Evolutionary conservation across 2,113 vertebrate species (phyloP).

Genomic region (Pluvialis apricaria): DNA sequence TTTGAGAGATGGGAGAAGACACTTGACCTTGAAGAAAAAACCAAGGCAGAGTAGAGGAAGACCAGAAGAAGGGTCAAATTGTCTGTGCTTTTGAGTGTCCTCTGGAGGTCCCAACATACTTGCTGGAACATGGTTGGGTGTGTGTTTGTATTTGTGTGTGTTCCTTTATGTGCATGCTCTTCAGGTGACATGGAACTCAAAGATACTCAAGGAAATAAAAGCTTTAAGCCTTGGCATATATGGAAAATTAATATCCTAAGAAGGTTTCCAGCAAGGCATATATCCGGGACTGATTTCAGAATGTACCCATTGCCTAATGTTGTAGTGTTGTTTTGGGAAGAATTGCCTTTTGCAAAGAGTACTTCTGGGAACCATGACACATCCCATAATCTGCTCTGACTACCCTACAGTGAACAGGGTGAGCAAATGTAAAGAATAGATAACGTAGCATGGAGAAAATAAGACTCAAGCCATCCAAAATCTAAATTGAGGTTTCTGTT

Average conservation of each 20-base stretch:
- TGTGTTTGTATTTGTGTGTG: neutral
- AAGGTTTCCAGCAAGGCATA: neutral
- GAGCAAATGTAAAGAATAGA: neutral
- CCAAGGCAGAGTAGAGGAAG: neutral
- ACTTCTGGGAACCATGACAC: neutral
- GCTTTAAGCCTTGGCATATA: neutral
- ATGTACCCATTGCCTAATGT: neutral
- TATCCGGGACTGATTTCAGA: neutral
- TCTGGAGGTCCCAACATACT: neutral
- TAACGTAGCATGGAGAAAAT: neutral
- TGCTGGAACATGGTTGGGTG: neutral
- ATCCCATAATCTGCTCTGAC: neutral
- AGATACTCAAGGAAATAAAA: neutral
- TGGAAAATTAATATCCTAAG: neutral
- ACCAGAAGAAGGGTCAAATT: neutral
- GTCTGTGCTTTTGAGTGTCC: neutral
- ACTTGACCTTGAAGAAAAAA: neutral
- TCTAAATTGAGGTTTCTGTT: neutral
- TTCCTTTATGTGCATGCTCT: neutral
- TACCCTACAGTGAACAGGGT: neutral
- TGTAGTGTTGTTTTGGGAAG: neutral
- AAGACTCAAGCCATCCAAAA: neutral
- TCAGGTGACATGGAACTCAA: neutral
- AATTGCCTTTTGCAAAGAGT: neutral
- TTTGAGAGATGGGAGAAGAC: neutral